A percentile compares a stretch with the other conserved stretches of the same genome.
These are phyloP conservation scores for Phyllostomus hastatus DNA, from an alignment of 2,113 vertebrate species.

Conservation along the genomic window DNA sequence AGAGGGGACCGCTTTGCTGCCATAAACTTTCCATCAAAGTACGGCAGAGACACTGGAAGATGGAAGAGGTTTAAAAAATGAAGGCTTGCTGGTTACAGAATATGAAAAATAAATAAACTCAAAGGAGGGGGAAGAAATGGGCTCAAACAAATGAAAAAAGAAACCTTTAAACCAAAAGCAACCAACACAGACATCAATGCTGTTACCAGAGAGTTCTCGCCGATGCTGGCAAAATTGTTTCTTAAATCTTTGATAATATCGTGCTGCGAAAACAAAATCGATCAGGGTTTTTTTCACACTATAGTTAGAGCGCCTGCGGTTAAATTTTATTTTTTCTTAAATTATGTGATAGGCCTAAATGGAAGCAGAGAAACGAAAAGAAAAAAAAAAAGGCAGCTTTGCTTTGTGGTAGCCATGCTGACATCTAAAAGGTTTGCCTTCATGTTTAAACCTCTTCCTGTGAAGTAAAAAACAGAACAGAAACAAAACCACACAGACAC, in stretches of 20 bases:
- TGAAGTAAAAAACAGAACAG: constrained; percentile 75
- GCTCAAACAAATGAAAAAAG: constrained; percentile 82
- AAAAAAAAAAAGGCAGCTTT: constrained; percentile 77
- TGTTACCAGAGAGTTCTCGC: constrained; percentile 88
- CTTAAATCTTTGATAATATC: constrained; percentile 91
- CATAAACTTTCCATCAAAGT: constrained; percentile 86
- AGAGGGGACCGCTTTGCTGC: constrained; percentile 83
- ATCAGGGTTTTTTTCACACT: constrained; percentile 83
- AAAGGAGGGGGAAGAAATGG: constrained; percentile 77
- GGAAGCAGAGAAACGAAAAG: constrained; percentile 76
- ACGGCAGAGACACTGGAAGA: constrained; percentile 81
- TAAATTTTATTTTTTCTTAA: constrained; percentile 80
- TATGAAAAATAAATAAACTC: constrained; percentile 81
- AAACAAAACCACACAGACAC: constrained; percentile 77
- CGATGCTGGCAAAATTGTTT: constrained; percentile 87
- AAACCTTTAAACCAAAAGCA: constrained; percentile 83
- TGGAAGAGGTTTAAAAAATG: constrained; percentile 89
- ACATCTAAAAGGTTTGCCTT: constrained; percentile 81
- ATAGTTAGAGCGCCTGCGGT: constrained; percentile 76
- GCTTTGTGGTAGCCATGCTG: constrained; percentile 80
- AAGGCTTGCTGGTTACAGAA: constrained; percentile 83
- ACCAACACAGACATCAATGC: constrained; percentile 87
- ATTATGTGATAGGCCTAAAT: constrained; percentile 81
- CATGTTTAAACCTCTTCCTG: constrained; percentile 89
- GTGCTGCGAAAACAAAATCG: constrained; percentile 87